Percentiles rank a stretch among this genome's conserved stretches.
phyloP scores from a whole-genome alignment of 2,113 vertebrate genomes.

The Desmodus rotundus region DNA sequence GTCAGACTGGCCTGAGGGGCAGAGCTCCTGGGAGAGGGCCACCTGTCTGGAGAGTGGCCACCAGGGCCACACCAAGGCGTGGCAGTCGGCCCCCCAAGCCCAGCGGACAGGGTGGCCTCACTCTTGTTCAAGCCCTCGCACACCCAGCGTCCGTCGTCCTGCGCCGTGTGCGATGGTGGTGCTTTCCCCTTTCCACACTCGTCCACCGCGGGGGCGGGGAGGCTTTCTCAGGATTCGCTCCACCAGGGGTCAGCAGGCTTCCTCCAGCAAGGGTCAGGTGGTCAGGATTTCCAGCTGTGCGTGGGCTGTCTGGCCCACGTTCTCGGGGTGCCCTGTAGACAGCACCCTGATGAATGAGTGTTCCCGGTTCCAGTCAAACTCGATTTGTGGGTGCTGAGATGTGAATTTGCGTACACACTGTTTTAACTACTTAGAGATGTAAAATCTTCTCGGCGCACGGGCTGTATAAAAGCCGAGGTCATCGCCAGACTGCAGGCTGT shows the following conservation, averaged over 20 bases:
- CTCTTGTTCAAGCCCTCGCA: no score
- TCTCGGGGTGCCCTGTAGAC: background rate
- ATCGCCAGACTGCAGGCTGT: background rate
- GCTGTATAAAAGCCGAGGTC: background rate
- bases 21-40: no score
- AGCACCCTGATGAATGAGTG: rapidly evolving
- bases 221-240: no score
- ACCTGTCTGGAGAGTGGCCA: no score
- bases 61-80: no score
- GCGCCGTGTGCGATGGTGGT: background rate
- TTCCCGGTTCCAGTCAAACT: no score
- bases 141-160: background rate
- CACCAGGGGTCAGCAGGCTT: background rate
- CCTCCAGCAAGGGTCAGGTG: background rate
- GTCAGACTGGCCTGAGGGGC: no score
- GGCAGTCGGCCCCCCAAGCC: no score
- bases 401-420: background rate
- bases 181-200: background rate
- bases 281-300: rapidly evolving
- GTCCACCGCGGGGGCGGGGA: no score
- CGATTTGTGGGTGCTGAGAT: background rate
- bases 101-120: no score
- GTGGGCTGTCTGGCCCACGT: background rate
- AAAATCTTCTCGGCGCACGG: background rate
- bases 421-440: background rate